Percentiles rank a stretch among this genome's conserved stretches.
Evolutionary conservation across 2,113 vertebrate species (phyloP).

Genomic region (Podarcis raffonei): DNA sequence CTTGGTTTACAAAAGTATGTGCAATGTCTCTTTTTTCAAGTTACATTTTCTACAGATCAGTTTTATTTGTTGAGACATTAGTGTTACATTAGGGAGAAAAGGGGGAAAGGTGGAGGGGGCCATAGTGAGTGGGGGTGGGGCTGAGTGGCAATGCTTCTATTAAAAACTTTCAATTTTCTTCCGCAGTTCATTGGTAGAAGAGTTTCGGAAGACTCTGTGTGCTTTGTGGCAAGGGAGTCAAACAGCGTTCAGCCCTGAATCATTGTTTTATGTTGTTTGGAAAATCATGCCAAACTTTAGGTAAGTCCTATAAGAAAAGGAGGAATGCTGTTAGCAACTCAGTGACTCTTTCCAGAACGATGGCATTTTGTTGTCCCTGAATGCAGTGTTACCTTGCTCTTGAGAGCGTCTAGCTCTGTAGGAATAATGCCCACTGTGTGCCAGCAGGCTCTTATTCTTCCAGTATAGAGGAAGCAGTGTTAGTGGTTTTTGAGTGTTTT

Average conservation of each 20-base stretch:
- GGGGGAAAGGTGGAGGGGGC: too few species aligned
- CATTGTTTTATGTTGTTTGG: conserved; percentile 97
- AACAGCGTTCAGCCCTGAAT: conserved; percentile 96
- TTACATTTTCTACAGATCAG: too few species aligned
- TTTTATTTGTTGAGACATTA: too few species aligned
- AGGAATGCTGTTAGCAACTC: background rate
- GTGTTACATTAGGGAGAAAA: too few species aligned
- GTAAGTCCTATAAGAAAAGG: conserved; percentile 70
- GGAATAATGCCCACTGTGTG: background rate
- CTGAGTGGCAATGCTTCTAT: too few species aligned
- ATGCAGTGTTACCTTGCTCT: background rate
- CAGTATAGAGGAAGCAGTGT: background rate
- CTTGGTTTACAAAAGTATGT: too few species aligned
- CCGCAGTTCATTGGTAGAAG: conserved; percentile 92
- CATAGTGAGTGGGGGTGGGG: too few species aligned
- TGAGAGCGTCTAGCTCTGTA: background rate
- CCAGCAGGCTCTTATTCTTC: background rate
- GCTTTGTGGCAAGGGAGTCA: conserved; percentile 96
- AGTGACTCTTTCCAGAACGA: background rate
- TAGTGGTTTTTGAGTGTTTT: background rate
- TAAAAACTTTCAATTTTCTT: conserved; percentile 27
- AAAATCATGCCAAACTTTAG: conserved; percentile 99
- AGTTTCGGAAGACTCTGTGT: conserved; percentile 97
- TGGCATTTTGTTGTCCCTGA: background rate
- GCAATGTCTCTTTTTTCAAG: too few species aligned